Base-by-base conservation (phyloP, 2,888 invertebrate species). In the Cataglyphis livida region DNA sequence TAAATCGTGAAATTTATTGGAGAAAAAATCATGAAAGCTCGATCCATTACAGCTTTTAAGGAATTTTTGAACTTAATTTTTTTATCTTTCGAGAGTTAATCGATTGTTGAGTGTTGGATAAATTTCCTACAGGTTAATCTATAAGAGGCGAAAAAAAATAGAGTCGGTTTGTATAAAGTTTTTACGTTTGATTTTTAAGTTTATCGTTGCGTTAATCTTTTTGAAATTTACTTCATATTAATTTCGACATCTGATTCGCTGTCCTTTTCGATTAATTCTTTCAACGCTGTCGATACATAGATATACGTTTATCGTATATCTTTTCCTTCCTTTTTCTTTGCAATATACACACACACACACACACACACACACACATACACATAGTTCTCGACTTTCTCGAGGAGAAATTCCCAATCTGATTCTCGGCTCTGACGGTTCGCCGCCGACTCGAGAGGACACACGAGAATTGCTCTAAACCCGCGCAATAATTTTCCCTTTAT, bases 401-500 rank as follows among this genome's bases (percentile, higher is more conserved):
- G 18, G n/a, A 41, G 74, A 28, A 21, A 74, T 44, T 28, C 21
- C 15, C 28, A 61, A 62, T 32, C 21, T 25, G 15, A 62, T 28
- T 3, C 21, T 21, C 74, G 21, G 41, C 41, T 61, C 73, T 73
- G 41, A 18, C 61, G 44, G 15, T 28, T 74, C 44, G 62, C n/a
- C 41, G 73, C 61, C 44, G 73, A 54, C 48, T 48, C 54, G 57
- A 74, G 62, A 62, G 62, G 41, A 44, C 9, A 73, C 6, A 21
- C 10, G 18, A 28, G 61, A 18, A 65, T 21, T 44, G 51, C 65
- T 76, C 54, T 54, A 75, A 75, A 76, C 38, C 51, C 35, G 75
- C 51, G 35, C 51, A 75, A 65, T 78, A 76, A 76, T 76, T 76
- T 75, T 54, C 76, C 54, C 76, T 70, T 59, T 59, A 70, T 79